A percentile compares a stretch with the other conserved stretches of the same genome.
Evolutionary conservation across 2,888 invertebrate genomes (phyloP).

Genomic region (Deilephila elpenor): DNA sequence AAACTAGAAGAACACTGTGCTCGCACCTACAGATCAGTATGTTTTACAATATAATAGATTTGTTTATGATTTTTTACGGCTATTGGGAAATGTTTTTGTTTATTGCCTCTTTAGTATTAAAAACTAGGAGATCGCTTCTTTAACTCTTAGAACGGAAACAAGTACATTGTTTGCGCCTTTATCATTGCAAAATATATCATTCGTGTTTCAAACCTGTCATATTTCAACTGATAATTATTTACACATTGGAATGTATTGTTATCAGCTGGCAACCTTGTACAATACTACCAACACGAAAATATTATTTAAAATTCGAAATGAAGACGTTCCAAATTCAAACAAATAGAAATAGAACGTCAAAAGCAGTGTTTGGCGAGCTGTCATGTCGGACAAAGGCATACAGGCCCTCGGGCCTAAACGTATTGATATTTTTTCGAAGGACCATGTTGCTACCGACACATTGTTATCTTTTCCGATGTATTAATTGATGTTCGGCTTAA

Average conservation of each 20-base stretch:
- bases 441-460: slow-evolving; percentile 8
- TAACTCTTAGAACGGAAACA: too few relatives aligned
- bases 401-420: slow-evolving; percentile 54
- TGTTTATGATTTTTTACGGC: too few relatives aligned
- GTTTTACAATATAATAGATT: too few relatives aligned
- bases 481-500: slow-evolving; percentile 20
- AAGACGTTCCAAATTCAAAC: slow-evolving; percentile 68
- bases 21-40: too few relatives aligned
- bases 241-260: neutral
- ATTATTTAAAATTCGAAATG: slow-evolving; percentile 52
- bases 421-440: slow-evolving; percentile 37
- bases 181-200: too few relatives aligned
- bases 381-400: slow-evolving; percentile 65
- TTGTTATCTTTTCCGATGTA: slow-evolving; percentile 20
- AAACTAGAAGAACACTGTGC: too few relatives aligned
- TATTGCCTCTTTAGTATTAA: too few relatives aligned
- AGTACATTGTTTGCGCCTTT: too few relatives aligned
- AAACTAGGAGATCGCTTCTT: too few relatives aligned
- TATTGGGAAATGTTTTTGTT: too few relatives aligned
- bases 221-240: neutral
- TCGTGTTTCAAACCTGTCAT: too few relatives aligned
- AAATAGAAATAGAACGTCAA: slow-evolving; percentile 49
- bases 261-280: neutral
- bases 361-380: slow-evolving; percentile 69
- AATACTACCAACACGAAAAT: neutral